Evolutionary conservation across 2,888 invertebrate genomes (phyloP), one percentile per base, ranked within the genome.

Genomic region (Dorcus hopei): DNA sequence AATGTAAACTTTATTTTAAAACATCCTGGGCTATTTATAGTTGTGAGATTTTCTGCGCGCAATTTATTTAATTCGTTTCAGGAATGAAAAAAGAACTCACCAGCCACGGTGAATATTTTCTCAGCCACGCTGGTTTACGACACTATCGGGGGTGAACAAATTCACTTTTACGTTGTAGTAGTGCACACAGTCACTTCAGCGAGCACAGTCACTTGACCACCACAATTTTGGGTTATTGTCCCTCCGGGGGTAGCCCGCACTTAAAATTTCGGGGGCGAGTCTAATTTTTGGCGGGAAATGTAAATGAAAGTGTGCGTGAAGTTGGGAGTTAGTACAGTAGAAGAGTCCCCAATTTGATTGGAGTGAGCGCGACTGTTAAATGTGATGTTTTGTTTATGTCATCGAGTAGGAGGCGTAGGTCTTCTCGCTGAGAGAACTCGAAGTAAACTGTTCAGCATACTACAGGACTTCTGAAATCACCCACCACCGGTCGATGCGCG

Each of bases 401-500:
- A 45, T 45, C 45, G 45, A 23, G 45, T 45, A 9, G 9, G 14
- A 45, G 9, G 49, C 43, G 54, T 54, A 59, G 59, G 58, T 61
- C 63, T 52, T 58, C 59, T 62, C 68, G 51, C 61, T 51, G 38
- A 50, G 63, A 64, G 54, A 62, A 66, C 71, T 73, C 72, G 70
- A 64, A 70, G 69, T 72, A 67, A 67, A 75, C 75, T 75, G 72
- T 65, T 62, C 61, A 58, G 57, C 70, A 65, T 66, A 63, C 63
- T 61, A 54, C 57, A 65, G 64, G 66, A 59, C 66, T 65, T 66
- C 68, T 66, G 65, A 71, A 69, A 65, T 65, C 66, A 68, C 63
- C 62, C 51, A 66, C 65, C 68, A 68, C 63, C 62, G 74, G 74
- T 75, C 75, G 74, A 75, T 75, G 73, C 73, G 74, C 74, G 68